Percentiles rank a stretch among this genome's conserved stretches.
Conservation (phyloP, 2,797 vertebrate species). For the Diglossa cyanea region DNA sequence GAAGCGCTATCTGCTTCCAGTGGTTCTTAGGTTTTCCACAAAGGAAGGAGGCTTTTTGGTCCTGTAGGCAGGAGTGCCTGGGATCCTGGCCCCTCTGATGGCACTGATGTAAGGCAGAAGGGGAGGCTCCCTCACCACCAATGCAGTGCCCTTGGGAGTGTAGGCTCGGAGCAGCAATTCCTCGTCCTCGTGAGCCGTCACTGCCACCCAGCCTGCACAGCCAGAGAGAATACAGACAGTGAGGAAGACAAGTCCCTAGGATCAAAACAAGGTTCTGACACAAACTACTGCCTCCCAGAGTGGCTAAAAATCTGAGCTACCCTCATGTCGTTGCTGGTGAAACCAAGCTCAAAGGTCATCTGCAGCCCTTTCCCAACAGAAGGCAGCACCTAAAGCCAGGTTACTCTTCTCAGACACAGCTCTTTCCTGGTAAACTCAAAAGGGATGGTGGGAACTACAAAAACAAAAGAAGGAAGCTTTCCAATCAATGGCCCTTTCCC, state of each 20-base stretch:
- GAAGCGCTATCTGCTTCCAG: neutral
- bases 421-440: neutral
- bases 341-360: neutral
- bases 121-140: constrained; percentile 79
- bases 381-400: neutral
- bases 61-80: constrained; percentile 79
- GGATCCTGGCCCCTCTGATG: constrained; percentile 82
- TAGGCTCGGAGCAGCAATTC: constrained; percentile 79
- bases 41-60: constrained; percentile 70
- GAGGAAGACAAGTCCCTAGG: neutral
- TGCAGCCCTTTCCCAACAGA: neutral
- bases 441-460: neutral
- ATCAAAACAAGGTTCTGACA: neutral
- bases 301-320: neutral
- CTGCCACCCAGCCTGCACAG: constrained; percentile 87
- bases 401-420: neutral
- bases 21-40: constrained; percentile 67
- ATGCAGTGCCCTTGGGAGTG: constrained; percentile 68
- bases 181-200: constrained; percentile 77
- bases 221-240: neutral
- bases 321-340: neutral
- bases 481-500: neutral
- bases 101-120: constrained; percentile 83
- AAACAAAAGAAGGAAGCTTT: neutral
- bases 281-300: neutral